These are phyloP conservation scores for Pachliopta kotzebuea DNA, from an alignment of 2,888 invertebrate genomes.

Conservation along the genomic window DNA sequence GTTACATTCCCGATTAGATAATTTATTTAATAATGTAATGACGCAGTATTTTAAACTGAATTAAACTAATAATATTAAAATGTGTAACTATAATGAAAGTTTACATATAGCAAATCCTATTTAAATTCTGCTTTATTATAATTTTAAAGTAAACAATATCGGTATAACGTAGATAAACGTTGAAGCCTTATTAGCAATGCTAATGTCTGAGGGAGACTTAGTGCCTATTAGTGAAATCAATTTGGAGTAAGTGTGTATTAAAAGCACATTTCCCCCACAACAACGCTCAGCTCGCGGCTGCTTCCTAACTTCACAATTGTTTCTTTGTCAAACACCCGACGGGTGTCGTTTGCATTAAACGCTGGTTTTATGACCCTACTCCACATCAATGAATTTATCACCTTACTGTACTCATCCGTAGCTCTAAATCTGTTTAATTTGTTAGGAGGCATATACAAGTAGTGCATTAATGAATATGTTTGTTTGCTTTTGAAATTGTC, in stretches of 20 bases:
- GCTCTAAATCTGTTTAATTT: constrained; percentile 12
- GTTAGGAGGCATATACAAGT: background rate
- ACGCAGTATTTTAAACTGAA: background rate
- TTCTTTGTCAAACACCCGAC: constrained; percentile 56
- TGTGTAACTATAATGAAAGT: background rate
- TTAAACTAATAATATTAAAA: background rate
- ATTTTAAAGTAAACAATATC: background rate
- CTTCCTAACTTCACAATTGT: constrained; percentile 59
- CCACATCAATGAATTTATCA: constrained; percentile 44
- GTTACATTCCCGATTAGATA: background rate
- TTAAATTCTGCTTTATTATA: background rate
- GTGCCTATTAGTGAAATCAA: constrained; percentile 15
- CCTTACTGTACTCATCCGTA: constrained; percentile 35
- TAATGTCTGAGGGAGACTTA: background rate
- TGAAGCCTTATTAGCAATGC: background rate
- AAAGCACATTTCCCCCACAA: constrained; percentile 15
- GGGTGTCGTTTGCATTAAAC: constrained; percentile 56
- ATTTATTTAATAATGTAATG: background rate
- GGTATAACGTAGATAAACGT: background rate
- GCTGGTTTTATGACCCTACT: constrained; percentile 59
- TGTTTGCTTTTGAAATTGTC: no score
- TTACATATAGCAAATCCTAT: background rate
- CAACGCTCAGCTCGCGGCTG: constrained; percentile 44
- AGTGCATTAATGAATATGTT: background rate
- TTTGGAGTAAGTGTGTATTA: constrained; percentile 34